Conservation (phyloP, 2,113 vertebrate species). For the Phaethornis superciliosus region DNA sequence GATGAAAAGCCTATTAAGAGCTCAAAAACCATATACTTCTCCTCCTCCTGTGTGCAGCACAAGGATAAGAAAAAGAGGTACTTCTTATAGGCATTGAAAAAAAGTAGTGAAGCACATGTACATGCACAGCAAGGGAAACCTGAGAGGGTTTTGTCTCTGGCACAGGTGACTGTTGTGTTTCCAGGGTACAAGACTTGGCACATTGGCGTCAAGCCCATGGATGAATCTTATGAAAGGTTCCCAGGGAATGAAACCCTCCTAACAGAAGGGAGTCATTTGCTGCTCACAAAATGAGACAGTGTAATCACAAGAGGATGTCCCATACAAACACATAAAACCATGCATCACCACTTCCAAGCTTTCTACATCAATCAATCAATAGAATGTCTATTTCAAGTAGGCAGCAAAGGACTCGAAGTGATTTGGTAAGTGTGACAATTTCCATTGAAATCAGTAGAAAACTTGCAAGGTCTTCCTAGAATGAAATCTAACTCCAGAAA, state of each 20-base stretch:
- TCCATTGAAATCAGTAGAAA: neutral
- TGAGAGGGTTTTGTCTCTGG: neutral
- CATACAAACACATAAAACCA: neutral
- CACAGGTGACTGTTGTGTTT: neutral
- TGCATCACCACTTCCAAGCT: neutral
- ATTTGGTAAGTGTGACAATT: neutral
- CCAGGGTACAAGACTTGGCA: neutral
- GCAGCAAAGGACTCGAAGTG: neutral
- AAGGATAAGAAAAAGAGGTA: neutral
- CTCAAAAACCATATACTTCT: neutral
- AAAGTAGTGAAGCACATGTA: neutral
- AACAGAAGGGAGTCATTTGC: neutral
- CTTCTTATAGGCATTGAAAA: neutral
- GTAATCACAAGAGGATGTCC: neutral
- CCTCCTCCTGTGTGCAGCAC: neutral
- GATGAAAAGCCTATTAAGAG: neutral
- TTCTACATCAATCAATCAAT: neutral
- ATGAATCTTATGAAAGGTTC: neutral
- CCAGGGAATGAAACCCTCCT: neutral
- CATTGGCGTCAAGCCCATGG: neutral
- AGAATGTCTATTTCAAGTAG: neutral
- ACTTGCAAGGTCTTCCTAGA: neutral
- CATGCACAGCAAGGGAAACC: neutral
- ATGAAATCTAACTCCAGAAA: neutral
- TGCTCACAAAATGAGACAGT: neutral